Evolutionary conservation across 2,888 invertebrate species (phyloP), one percentile per base, ranked within the genome.

Genomic region (Brachynemurus nebulosus): DNA sequence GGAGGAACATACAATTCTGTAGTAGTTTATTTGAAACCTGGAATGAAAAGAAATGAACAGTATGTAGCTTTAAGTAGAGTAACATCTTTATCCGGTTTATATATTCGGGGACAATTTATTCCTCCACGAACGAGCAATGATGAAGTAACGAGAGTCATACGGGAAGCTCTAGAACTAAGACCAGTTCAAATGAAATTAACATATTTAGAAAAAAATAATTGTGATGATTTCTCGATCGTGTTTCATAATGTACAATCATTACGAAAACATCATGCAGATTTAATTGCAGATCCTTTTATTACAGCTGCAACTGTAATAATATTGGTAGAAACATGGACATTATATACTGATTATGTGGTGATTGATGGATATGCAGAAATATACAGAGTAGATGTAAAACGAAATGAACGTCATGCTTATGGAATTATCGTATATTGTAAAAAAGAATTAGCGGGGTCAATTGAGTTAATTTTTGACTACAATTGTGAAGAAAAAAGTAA

Each of bases 1-100:
- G 52, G 51, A 1, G 25, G 19, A 14, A 52, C 50, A 2, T 51
- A 50, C 30, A 5, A 46, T 9, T 14, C n/a, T 14, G 36, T 18
- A 19, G 36, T 18, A 6, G 19, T 36, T 18, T 18, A 36, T 27
- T 27, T 27, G 12, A 27, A 27, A 5, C 9, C 9, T 2, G 2
- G 27, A 5, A 27, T 27, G 27, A 27, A 9, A n/a, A 9, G 27
- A 27, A 12, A 9, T n/a, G 9, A 9, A n/a, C 27, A n/a, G 9
- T 27, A 27, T 27, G 27, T 27, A 27, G 27, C 27, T 4, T 27
- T 9, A 3, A 27, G 27, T 27, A 9, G 27, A 27, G 27, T 12
- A 3, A 27, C 27, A 5, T 27, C 27, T 5, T 9, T 12, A n/a
- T n/a, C 11, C 12, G 27, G 27, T 27, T 27, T 27, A 27, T 27